Conservation (phyloP, 2,113 vertebrate genomes). For the Myotis davidii region DNA sequence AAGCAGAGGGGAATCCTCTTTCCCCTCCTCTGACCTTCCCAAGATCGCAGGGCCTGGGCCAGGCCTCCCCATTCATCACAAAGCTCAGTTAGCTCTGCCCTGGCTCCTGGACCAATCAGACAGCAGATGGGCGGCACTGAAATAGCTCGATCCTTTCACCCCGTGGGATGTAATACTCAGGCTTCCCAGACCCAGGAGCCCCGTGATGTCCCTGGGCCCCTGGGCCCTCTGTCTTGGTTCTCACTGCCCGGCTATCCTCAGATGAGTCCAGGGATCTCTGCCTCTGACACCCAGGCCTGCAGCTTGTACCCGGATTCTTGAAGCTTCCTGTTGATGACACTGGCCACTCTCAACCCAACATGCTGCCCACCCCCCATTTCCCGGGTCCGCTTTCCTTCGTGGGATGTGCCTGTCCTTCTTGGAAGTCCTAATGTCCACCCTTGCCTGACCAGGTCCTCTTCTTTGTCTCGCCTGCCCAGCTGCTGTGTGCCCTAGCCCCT, state of each 20-base stretch:
- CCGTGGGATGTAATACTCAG: background rate
- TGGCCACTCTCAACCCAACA: background rate
- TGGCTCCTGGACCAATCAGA: background rate
- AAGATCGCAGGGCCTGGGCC: background rate
- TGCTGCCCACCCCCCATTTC: too few relatives aligned
- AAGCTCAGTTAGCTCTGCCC: background rate
- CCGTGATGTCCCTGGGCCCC: background rate
- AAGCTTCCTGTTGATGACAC: background rate
- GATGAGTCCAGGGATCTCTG: background rate
- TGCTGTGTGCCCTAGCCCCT: fast-evolving
- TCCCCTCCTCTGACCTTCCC: background rate
- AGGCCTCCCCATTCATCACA: background rate
- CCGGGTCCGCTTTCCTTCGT: background rate
- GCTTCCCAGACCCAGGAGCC: background rate
- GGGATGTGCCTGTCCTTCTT: background rate
- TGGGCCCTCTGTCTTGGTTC: background rate
- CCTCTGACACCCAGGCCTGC: background rate
- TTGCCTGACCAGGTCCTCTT: background rate
- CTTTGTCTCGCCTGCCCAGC: background rate
- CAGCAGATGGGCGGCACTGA: background rate
- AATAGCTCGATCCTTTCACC: background rate
- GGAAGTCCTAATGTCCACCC: background rate
- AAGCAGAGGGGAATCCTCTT: background rate
- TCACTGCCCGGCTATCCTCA: fast-evolving
- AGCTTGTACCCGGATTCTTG: background rate